Conservation (phyloP, 1,140 invertebrate species). For the Drosophila aff. region DNA sequence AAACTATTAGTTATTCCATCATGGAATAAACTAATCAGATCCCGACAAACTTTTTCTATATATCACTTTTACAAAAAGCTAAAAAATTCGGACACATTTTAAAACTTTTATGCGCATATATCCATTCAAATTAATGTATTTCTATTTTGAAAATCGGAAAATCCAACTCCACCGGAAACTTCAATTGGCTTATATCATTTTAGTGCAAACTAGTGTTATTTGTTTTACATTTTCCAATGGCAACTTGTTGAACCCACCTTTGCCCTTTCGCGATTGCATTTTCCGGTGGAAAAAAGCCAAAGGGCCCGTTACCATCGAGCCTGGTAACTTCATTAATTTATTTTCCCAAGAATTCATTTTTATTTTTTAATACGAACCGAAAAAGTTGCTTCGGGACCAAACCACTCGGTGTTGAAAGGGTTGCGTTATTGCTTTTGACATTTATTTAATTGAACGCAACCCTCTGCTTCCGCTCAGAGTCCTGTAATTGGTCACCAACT, state of each 20-base stretch:
- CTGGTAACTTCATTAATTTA: slow-evolving; percentile 31
- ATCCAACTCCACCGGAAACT: neutral
- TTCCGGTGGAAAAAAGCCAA: slow-evolving; percentile 10
- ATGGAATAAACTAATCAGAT: neutral
- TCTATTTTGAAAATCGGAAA: neutral
- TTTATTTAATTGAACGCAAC: slow-evolving; percentile 52
- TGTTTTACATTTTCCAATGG: neutral
- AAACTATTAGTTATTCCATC: neutral
- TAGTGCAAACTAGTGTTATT: neutral
- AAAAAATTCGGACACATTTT: neutral
- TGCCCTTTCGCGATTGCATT: slow-evolving; percentile 4
- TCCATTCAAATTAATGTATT: too few species aligned
- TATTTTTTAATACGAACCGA: neutral
- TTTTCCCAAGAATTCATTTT: slow-evolving; percentile 14
- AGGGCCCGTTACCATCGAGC: neutral
- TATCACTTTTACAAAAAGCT: neutral
- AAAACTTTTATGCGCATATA: too few species aligned
- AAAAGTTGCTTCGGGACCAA: neutral
- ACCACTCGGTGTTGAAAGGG: slow-evolving; percentile 19
- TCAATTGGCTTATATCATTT: neutral
- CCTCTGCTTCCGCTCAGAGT: neutral
- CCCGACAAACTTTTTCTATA: neutral
- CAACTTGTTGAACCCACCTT: slow-evolving; percentile 3
- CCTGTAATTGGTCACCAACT: slow-evolving; percentile 2
- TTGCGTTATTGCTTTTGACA: slow-evolving; percentile 38